Conservation (phyloP, 2,113 vertebrate genomes). For the Silurus meridionalis region DNA sequence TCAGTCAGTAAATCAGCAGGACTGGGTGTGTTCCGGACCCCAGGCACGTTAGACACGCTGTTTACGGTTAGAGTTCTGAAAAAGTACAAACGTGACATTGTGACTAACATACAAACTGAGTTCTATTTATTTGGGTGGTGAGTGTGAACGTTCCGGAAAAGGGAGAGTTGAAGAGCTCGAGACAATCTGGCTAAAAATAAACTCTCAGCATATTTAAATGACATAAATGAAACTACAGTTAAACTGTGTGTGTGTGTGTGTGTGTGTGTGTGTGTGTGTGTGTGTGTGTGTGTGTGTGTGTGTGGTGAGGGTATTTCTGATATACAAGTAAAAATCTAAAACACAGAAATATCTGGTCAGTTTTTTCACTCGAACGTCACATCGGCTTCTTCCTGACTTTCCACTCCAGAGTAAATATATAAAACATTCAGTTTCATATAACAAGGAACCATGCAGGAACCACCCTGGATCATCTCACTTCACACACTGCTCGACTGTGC, state of each 20-base stretch:
- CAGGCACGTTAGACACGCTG: slow-evolving; percentile 4
- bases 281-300: too few relatives aligned
- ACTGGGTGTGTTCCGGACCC: slow-evolving; percentile 11
- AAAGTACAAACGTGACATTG: slow-evolving; percentile 39
- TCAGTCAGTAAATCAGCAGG: slow-evolving; percentile 42
- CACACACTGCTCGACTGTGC: slow-evolving; percentile 8
- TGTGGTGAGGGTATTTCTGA: too few relatives aligned
- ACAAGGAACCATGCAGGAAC: neutral
- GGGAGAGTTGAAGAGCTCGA: slow-evolving; percentile 5
- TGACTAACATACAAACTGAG: slow-evolving; percentile 28
- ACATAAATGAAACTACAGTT: neutral
- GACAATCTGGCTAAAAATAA: neutral
- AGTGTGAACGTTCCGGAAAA: neutral
- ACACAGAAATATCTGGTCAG: neutral
- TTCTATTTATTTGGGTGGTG: slow-evolving; percentile 22
- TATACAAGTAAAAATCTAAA: neutral
- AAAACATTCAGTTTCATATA: neutral
- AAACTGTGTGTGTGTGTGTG: neutral
- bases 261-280: too few relatives aligned
- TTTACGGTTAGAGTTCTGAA: neutral
- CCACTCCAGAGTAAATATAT: neutral
- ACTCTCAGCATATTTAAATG: neutral
- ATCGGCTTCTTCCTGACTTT: neutral
- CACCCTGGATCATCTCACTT: neutral
- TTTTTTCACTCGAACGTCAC: neutral